These are phyloP conservation scores for Oeneis ivallda DNA, from an alignment of 2,888 invertebrate species.

Conservation along the genomic window DNA sequence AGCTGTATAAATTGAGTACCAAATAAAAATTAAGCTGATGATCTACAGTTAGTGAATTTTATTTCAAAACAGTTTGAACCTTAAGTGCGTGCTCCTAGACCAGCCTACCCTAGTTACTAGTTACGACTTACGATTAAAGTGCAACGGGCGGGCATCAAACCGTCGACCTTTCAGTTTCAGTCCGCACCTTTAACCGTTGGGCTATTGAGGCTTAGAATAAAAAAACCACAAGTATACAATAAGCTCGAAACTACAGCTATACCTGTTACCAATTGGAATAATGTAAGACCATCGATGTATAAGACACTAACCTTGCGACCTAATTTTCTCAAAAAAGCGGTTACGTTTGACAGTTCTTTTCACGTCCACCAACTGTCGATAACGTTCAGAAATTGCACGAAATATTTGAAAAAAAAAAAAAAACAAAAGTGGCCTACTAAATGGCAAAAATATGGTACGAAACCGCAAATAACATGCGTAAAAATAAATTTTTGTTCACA, in stretches of 20 bases:
- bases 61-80: too few species aligned
- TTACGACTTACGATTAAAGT: too few species aligned
- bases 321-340: slow-evolving; percentile 41
- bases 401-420: slow-evolving; percentile 36
- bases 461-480: slow-evolving; percentile 36
- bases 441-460: slow-evolving; percentile 8
- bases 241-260: not conserved
- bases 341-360: slow-evolving; percentile 47
- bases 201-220: not conserved
- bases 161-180: too few species aligned
- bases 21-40: too few species aligned
- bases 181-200: too few species aligned
- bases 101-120: too few species aligned
- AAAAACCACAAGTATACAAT: slow-evolving; percentile 6
- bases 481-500: slow-evolving; percentile 32
- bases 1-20: too few species aligned
- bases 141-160: too few species aligned
- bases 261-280: not conserved
- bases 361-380: slow-evolving; percentile 60
- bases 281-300: slow-evolving; percentile 1
- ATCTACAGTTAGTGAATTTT: too few species aligned
- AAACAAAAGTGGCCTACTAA: slow-evolving; percentile 34
- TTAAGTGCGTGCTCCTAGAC: too few species aligned
- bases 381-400: slow-evolving; percentile 35
- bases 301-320: slow-evolving; percentile 43